Evolutionary conservation across 2,113 vertebrate genomes (phyloP), one percentile per base, ranked within the genome.

Genomic region (Ameiurus melas): DNA sequence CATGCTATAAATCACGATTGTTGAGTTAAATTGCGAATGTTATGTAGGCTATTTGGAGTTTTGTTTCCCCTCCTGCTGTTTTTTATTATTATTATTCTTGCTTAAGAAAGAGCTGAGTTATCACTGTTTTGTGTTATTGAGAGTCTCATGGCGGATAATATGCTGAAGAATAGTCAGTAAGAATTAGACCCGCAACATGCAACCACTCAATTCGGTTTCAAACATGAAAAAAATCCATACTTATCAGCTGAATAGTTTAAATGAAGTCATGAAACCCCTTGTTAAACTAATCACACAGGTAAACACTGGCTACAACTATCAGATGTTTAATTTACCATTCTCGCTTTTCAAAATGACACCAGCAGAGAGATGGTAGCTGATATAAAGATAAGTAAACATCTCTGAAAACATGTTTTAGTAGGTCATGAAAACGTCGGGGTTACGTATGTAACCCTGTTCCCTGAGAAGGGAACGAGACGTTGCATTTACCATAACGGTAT

Each of bases 11-110:
- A 60, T 82, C 80, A 60, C 2, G 36, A 84, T n/a, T 84, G 82
- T 84, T 84, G n/a, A 27, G 82, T 43, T 84, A 84, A 84, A 84
- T 51, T 84, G 81, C 43, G 33, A 83, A 60, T 16, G 33, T 85
- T 53, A 43, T 66, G 17, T 53, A 57, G 84, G 7, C 58, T 33
- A 60, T 71, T 85, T 55, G 47, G 66, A 85, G 83, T 55, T 84
- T 55, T 39, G 83, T 55, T 39, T 55, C 5, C 30, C 47, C 9
- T 16, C 43, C 22, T 47, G 82, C 82, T 84, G 36, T n/a, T 84
- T 66, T 47, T 64, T 83, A 1, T 36, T n/a, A n/a, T 60, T n/a
- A n/a, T 60, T 39, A 51, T 60, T 39, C 30, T 60, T 4, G 19
- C 19, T 20, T 22, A 27, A 78, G 36, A 16, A 47, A 51, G 30